Conservation (phyloP, 1,140 invertebrate species). For the Zaprionus gabonicus region DNA sequence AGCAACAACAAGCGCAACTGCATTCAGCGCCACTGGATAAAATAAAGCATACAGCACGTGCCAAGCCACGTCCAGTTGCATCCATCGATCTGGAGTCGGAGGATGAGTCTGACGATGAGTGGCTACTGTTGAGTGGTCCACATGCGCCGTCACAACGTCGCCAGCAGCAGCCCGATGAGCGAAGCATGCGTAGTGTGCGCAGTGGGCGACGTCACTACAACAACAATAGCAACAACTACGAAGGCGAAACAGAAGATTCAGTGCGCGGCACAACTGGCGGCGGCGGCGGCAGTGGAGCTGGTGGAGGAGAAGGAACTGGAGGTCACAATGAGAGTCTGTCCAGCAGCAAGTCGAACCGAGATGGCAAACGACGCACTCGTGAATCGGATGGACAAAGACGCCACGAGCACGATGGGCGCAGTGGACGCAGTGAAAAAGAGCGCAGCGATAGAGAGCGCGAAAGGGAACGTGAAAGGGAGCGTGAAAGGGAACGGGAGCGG, state of each 20-base stretch:
- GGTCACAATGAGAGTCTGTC: conserved; percentile 31
- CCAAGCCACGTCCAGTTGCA: conserved; percentile 41
- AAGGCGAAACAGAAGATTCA: conserved; percentile 76
- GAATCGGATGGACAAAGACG: conserved; percentile 24
- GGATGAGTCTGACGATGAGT: conserved; percentile 71
- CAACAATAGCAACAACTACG: conserved; percentile 55
- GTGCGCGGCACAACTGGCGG: conserved; percentile 43
- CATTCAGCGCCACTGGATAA: conserved; percentile 26
- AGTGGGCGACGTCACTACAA: conserved; percentile 49
- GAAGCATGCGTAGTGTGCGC: conserved; percentile 42
- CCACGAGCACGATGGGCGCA: conserved; percentile 35
- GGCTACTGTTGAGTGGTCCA: conserved; percentile 54
- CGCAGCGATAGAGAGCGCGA: conserved; percentile 46
- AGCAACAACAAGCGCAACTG: conserved; percentile 15
- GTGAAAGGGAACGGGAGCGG: conserved; percentile 52
- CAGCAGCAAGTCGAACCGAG: conserved; percentile 43
- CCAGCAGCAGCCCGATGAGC: conserved; percentile 39
- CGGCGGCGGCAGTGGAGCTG: not conserved
- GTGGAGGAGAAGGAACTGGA: conserved; percentile 19
- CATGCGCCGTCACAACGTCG: conserved; percentile 31
- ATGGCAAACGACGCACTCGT: conserved; percentile 51
- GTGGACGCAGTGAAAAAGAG: conserved; percentile 32
- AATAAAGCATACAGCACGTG: conserved; percentile 21
- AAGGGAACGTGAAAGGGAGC: conserved; percentile 31
- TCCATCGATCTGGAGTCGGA: conserved; percentile 66